Percentiles rank a stretch among this genome's conserved stretches.
phyloP scores from a whole-genome alignment of 2,113 vertebrate genomes.

The Antechinus flavipes region DNA sequence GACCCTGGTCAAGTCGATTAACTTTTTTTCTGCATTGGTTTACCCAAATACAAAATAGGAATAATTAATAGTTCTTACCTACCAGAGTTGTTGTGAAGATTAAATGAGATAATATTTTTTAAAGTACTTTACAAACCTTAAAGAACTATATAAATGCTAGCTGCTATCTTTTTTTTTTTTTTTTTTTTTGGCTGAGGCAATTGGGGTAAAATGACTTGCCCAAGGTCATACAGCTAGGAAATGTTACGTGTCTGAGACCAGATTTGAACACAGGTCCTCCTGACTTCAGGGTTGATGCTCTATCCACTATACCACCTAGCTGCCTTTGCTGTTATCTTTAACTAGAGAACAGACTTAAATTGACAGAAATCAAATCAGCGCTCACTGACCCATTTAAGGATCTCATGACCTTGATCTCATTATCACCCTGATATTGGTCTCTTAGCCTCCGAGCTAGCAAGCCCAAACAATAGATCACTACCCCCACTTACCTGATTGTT shows the following conservation, averaged over 20 bases:
- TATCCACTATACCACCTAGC: too few species aligned
- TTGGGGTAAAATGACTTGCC: too few species aligned
- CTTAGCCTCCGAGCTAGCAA: neutral
- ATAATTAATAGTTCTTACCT: neutral
- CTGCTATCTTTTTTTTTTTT: neutral
- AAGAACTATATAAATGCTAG: neutral
- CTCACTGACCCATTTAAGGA: neutral
- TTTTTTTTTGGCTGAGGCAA: too few species aligned
- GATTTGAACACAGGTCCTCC: too few species aligned
- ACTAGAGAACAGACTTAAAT: neutral
- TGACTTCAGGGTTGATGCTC: too few species aligned
- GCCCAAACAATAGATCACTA: slow-evolving; percentile 20
- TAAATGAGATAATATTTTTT: neutral
- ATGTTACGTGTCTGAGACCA: too few species aligned
- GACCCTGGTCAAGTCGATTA: neutral
- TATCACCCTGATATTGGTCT: neutral
- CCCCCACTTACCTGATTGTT: slow-evolving; percentile 12
- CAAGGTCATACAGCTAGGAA: too few species aligned
- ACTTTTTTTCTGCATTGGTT: neutral
- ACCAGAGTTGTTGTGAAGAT: neutral
- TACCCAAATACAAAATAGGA: neutral
- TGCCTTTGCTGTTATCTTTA: neutral
- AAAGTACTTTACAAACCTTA: neutral
- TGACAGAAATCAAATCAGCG: slow-evolving; percentile 42
- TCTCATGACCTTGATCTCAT: slow-evolving; percentile 46